A percentile compares a stretch with the other conserved stretches of the same genome.
Evolutionary conservation across 2,888 invertebrate genomes (phyloP).

Genomic region (Mechanitis mazaeus): DNA sequence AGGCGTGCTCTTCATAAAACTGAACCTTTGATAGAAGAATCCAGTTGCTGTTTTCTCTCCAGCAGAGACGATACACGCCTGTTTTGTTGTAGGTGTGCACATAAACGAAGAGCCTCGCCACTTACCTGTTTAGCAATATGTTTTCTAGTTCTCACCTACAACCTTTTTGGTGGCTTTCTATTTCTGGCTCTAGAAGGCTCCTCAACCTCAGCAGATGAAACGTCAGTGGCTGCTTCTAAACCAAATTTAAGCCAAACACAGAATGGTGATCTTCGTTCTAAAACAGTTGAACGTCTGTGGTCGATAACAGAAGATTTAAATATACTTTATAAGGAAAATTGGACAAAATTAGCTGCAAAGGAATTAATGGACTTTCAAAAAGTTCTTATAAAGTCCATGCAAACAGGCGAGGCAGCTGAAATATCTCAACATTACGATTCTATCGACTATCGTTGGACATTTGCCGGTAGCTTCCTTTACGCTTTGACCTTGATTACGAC

Average conservation of each 20-base stretch:
- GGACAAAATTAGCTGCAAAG: conserved; percentile 91
- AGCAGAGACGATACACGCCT: conserved; percentile 37
- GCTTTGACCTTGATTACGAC: conserved; percentile 96
- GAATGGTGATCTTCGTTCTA: conserved; percentile 77
- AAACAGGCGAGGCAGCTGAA: conserved; percentile 58
- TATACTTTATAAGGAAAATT: conserved; percentile 92
- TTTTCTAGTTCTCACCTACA: conserved; percentile 91
- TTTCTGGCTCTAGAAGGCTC: conserved; percentile 90
- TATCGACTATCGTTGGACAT: conserved; percentile 87
- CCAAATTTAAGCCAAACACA: conserved; percentile 77
- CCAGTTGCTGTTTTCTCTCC: conserved; percentile 40
- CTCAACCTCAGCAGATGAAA: conserved; percentile 63
- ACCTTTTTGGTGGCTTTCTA: conserved; percentile 92
- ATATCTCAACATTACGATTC: conserved; percentile 48
- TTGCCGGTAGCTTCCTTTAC: conserved; percentile 94
- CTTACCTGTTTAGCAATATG: conserved; percentile 89
- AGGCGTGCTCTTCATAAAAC: conserved; percentile 33
- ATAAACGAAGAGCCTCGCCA: conserved; percentile 70
- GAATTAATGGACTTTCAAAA: conserved; percentile 91
- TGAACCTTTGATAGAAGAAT: conserved; percentile 32
- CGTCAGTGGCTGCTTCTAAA: conserved; percentile 80
- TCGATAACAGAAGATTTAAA: conserved; percentile 91
- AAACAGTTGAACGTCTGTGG: conserved; percentile 88
- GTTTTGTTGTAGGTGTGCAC: conserved; percentile 70
- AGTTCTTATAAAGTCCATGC: conserved; percentile 69